These are phyloP conservation scores for Drosophila kepulauana DNA, from an alignment of 1,140 invertebrate genomes.

Conservation along the genomic window DNA sequence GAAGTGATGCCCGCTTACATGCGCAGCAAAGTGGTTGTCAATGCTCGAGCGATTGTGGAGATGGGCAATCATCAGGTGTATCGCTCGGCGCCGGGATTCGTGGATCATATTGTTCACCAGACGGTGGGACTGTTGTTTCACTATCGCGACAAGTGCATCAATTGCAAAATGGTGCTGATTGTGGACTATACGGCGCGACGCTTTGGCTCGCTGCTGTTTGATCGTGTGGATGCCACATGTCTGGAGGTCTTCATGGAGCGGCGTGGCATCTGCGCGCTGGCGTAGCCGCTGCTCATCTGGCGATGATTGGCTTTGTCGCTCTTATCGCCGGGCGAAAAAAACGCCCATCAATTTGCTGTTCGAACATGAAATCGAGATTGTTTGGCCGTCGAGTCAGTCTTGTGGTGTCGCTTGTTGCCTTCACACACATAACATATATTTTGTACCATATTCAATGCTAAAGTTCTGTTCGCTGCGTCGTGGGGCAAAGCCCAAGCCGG, in stretches of 20 bases:
- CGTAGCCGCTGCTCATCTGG: slow-evolving; percentile 41
- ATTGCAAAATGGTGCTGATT: slow-evolving; percentile 86
- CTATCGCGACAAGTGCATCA: slow-evolving; percentile 82
- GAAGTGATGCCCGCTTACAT: slow-evolving; percentile 86
- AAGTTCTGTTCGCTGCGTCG: slow-evolving; percentile 73
- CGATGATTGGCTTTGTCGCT: slow-evolving; percentile 8
- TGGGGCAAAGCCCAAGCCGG: slow-evolving; percentile 16
- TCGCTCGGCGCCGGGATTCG: slow-evolving; percentile 76
- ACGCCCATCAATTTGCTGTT: slow-evolving; percentile 39
- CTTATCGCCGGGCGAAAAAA: slow-evolving; percentile 37
- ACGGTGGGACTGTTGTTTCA: slow-evolving; percentile 79
- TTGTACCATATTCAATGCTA: slow-evolving; percentile 36
- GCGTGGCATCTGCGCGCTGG: slow-evolving; percentile 67
- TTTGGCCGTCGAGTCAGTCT: slow-evolving; percentile 16
- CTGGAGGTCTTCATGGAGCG: slow-evolving; percentile 77
- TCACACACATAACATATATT: slow-evolving; percentile 18
- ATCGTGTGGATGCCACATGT: slow-evolving; percentile 84
- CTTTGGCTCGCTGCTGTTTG: slow-evolving; percentile 82
- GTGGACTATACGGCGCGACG: slow-evolving; percentile 85
- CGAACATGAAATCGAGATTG: neutral
- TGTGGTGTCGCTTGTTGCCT: slow-evolving; percentile 13
- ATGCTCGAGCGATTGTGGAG: slow-evolving; percentile 86
- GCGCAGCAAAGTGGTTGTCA: slow-evolving; percentile 88
- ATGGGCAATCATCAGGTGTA: slow-evolving; percentile 89
- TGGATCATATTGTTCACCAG: slow-evolving; percentile 68